Evolutionary conservation across 2,113 vertebrate genomes (phyloP), one percentile per base, ranked within the genome.

Genomic region (Lichenostomus cassidix): DNA sequence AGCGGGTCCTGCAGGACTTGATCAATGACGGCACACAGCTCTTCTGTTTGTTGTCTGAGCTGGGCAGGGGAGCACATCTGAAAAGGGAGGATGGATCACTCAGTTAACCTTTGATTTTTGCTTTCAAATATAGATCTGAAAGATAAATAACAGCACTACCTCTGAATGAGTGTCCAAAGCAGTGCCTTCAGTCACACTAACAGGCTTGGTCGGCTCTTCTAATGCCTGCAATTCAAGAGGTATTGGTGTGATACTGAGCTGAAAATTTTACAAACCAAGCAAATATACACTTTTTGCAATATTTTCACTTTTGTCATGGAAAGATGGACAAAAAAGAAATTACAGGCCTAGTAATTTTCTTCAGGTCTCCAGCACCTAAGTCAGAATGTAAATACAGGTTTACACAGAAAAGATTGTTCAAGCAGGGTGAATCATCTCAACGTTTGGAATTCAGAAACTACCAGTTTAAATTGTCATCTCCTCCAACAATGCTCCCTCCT

Each of bases 11-110:
- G 98, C 87, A 99, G 94, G 85, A 99, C 98, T 97, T 99, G 97
- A 96, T 99, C 99, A 95, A 99, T 99, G 62, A 97, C 98, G 49
- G 99, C 98, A 90, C 99, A 99, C 52, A 99, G 95, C 89, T 99
- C 99, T 96, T 99, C 98, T 17, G 99, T 99, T 97, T 99, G 98
- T 92, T 99, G 98, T 82, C 99, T 98, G 83, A 99, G 98, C 87
- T 99, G 98, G 90, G 99, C 98, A 50, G 99, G 99, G 3, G 98
- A 99, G 94, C 98, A 99, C 95, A 99, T 98, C 99, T 99, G 94
- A 63, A 95, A 94, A 95, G 95, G 17, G 58, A 89, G 92, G 83
- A 97, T 41, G 53, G 74, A 59, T 92, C 39, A 67, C 22, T 80
- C 74, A 71, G 35, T 95, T 95, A 96, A 79, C 41, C 37, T 47